Percentiles rank a stretch among this genome's conserved stretches.
These are phyloP conservation scores for Andrena flavipes DNA, from an alignment of 2,888 invertebrate species.

Conservation along the genomic window DNA sequence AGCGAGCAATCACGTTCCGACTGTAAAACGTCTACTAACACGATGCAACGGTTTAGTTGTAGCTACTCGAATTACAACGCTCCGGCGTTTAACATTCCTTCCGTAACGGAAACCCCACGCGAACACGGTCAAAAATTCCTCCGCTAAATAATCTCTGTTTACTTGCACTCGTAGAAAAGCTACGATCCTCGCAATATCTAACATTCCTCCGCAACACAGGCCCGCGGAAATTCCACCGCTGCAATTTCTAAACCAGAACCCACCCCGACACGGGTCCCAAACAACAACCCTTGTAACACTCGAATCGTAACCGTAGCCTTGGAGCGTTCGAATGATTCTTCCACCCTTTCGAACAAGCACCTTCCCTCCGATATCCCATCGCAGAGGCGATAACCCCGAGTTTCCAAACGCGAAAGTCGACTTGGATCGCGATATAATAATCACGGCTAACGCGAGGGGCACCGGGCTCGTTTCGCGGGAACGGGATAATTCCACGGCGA, in stretches of 20 bases:
- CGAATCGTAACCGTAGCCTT: no score
- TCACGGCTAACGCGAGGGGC: slow-evolving; percentile 30
- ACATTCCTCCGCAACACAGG: no score
- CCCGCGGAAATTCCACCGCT: no score
- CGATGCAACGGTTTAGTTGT: neutral
- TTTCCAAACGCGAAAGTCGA: neutral
- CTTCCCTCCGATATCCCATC: neutral
- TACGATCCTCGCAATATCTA: no score
- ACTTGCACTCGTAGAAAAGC: no score
- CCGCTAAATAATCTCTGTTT: no score
- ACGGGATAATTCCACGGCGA: slow-evolving; percentile 45
- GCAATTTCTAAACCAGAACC: no score
- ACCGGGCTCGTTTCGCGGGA: slow-evolving; percentile 15
- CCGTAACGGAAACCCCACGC: no score
- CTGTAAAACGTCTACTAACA: neutral
- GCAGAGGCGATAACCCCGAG: neutral
- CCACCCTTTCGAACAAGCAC: neutral
- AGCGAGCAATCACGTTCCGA: neutral
- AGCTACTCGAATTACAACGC: neutral
- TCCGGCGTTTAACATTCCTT: no score
- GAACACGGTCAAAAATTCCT: no score
- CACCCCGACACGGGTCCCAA: no score
- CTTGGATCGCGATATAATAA: slow-evolving; percentile 36
- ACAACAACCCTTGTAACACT: no score
- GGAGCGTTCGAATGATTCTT: neutral